Conservation (phyloP, 2,888 invertebrate species). For the Pyrrhia umbra region DNA sequence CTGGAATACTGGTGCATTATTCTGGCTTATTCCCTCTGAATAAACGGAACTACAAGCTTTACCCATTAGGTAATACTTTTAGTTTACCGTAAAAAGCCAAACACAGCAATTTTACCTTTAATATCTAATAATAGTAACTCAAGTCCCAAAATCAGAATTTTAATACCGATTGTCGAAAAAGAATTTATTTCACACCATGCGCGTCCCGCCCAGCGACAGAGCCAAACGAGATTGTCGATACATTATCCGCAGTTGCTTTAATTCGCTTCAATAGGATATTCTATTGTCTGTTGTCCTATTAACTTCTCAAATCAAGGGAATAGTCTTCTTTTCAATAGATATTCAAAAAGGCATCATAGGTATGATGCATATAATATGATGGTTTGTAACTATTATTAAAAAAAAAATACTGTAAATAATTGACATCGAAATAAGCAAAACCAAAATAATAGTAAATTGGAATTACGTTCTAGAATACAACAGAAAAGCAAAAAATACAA, state of each 20-base stretch:
- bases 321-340: no score
- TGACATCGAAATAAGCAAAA: no score
- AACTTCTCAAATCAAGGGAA: not conserved
- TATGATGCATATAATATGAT: no score
- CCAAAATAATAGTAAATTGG: no score
- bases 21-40: slow-evolving; percentile 44
- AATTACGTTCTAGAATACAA: no score
- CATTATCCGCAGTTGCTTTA: slow-evolving; percentile 24
- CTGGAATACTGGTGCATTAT: slow-evolving; percentile 18
- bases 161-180: slow-evolving; percentile 40
- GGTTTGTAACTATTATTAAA: no score
- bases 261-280: not conserved
- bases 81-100: slow-evolving; percentile 53
- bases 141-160: slow-evolving; percentile 63
- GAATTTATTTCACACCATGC: slow-evolving; percentile 66
- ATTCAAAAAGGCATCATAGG: no score
- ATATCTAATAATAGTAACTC: slow-evolving; percentile 12
- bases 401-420: no score
- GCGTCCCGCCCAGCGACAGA: slow-evolving; percentile 56
- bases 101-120: slow-evolving; percentile 39
- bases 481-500: no score
- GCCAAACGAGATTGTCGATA: slow-evolving; percentile 68
- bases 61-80: slow-evolving; percentile 45
- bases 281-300: not conserved
- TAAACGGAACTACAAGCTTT: slow-evolving; percentile 52